Base-by-base conservation (phyloP, 2,888 invertebrate genomes). In the Heliconius sara region DNA sequence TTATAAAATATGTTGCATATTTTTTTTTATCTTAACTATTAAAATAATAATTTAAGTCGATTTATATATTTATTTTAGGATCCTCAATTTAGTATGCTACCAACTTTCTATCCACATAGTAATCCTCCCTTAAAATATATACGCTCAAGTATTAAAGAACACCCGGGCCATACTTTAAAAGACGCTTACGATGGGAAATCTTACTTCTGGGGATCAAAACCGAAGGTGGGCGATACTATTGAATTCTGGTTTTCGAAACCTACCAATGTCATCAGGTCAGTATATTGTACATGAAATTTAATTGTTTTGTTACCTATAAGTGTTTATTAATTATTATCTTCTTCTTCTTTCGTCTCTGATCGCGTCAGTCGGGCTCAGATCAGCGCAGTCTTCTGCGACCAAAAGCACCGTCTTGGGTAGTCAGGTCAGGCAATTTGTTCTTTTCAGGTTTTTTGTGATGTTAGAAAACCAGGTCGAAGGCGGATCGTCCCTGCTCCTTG, bases 201-300 rank as follows among this genome's bases (percentile, higher is more conserved):
- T 0, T 99, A 97, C 89, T 99, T 99, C 92, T 99, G 99, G 99
- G 99, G 98, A 0, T 92, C 98, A 16, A 95, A 97, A 66, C 99
- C 99, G 0, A 97, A 97, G 86, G 96, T 97, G 16, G 98, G 98
- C 3, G 98, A 99, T 90, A 95, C 96, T 79, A 95, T 99, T 30
- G 96, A 97, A 84, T 97, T 99, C 89, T 96, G 97, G 90, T 99
- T 99, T 89, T 92, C 95, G 73, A 96, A 96, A 77, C 98, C 99
- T 34, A 95, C 96, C 82, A 87, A 91, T n/a, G 74, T 85, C 70
- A 63, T 77, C 19, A 84, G 85, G 85, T 85, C 72, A 77, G n/a
- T 60, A 72, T 9, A 43, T 12, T 52, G 19, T 19, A 19, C 4
- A 19, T 52, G 6, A 52, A 52, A 52, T 52, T 52, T 19, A 52